Percentiles rank a stretch among this genome's conserved stretches.
Evolutionary conservation across 1,140 invertebrate species (phyloP).

Genomic region (Maniola jurtina): DNA sequence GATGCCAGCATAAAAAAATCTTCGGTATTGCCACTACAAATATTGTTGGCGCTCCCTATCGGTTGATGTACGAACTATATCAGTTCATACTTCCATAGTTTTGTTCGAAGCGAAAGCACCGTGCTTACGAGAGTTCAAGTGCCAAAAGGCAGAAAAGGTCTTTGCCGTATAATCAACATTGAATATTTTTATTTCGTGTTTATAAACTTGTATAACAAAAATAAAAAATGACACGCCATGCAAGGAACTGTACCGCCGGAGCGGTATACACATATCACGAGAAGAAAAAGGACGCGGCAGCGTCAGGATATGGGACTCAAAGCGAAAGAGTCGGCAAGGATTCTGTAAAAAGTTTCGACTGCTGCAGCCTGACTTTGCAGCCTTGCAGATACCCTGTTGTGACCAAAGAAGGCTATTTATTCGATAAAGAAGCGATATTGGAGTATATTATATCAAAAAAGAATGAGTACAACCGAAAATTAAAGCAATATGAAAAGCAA

Average conservation of each 20-base stretch:
- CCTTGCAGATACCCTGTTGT: slow-evolving; percentile 94
- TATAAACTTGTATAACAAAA: not conserved
- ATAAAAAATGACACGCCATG: slow-evolving; percentile 93
- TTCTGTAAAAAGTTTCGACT: slow-evolving; percentile 98
- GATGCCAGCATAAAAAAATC: too few relatives aligned
- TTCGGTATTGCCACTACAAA: too few relatives aligned
- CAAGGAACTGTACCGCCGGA: slow-evolving; percentile 98
- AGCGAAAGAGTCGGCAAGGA: slow-evolving; percentile 94
- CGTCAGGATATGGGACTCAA: slow-evolving; percentile 94
- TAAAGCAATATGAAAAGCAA: slow-evolving; percentile 97
- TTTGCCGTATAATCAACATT: too few relatives aligned
- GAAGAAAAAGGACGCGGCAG: slow-evolving; percentile 96
- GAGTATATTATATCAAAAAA: slow-evolving; percentile 98
- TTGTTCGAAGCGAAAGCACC: too few relatives aligned
- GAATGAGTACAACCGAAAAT: slow-evolving; percentile 91
- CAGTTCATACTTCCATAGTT: too few relatives aligned
- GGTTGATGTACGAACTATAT: too few relatives aligned
- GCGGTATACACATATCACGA: slow-evolving; percentile 99
- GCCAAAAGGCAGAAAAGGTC: too few relatives aligned
- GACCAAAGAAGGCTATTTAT: slow-evolving; percentile 94
- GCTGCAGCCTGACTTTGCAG: slow-evolving; percentile 97
- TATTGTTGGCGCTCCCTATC: too few relatives aligned
- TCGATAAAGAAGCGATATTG: slow-evolving; percentile 98
- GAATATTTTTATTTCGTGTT: too few relatives aligned
- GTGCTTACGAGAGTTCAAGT: too few relatives aligned